phyloP scores from a whole-genome alignment of 2,888 invertebrate genomes.

The Euphydryas editha region DNA sequence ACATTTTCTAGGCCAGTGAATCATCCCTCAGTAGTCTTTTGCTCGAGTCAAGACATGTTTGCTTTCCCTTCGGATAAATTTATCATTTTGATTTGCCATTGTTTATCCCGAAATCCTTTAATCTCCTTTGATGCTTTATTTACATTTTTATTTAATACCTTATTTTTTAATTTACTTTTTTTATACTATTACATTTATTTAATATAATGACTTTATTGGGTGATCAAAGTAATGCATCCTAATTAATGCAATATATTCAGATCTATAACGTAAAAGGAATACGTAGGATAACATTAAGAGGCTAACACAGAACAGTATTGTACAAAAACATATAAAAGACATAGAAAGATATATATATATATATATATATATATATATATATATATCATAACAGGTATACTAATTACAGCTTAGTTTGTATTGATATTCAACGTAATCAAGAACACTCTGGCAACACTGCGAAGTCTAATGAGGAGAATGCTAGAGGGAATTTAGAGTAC shows the following conservation, averaged over 20 bases:
- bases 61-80: slow-evolving; percentile 75
- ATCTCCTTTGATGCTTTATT: slow-evolving; percentile 30
- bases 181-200: slow-evolving; percentile 13
- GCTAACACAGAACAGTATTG: no score
- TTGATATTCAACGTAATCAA: background rate
- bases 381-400: no score
- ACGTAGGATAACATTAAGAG: no score
- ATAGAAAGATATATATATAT: no score
- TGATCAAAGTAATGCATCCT: background rate
- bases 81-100: slow-evolving; percentile 75
- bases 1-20: slow-evolving; percentile 79
- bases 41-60: slow-evolving; percentile 66
- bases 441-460: background rate
- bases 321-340: no score
- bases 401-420: background rate
- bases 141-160: slow-evolving; percentile 15
- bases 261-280: no score
- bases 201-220: background rate
- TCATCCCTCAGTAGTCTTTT: slow-evolving; percentile 72
- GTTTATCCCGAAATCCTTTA: slow-evolving; percentile 71
- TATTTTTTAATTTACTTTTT: slow-evolving; percentile 9
- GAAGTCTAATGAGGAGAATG: slow-evolving; percentile 23
- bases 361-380: no score
- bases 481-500: slow-evolving; percentile 19
- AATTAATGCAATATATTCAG: no score